Conservation (phyloP, 2,888 invertebrate species). For the Ptychoptera albimana region DNA sequence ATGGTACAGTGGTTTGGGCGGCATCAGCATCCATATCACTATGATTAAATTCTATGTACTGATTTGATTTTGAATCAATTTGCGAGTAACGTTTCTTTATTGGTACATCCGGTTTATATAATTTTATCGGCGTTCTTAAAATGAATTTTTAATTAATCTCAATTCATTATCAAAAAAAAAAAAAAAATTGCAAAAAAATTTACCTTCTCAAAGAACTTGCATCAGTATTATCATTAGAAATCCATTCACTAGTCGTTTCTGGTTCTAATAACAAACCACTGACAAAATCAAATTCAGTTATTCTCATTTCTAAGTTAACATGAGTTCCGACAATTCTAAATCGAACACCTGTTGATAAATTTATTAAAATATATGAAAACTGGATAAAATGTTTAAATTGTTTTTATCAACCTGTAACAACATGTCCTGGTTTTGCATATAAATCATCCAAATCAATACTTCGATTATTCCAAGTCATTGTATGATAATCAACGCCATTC, state of each 20-base stretch:
- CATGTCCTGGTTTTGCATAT: constrained; percentile 40
- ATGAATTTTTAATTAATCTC: too few species aligned
- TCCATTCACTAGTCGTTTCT: constrained; percentile 42
- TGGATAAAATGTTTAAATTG: too few species aligned
- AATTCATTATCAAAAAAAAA: too few species aligned
- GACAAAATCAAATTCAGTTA: constrained; percentile 64
- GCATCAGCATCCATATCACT: constrained; percentile 57
- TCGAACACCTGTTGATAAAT: constrained; percentile 44
- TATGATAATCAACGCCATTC: constrained; percentile 58
- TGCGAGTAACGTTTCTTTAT: constrained; percentile 34
- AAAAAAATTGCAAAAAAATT: not conserved
- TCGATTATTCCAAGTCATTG: constrained; percentile 55
- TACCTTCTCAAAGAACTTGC: too few species aligned
- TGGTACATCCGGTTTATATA: constrained; percentile 49
- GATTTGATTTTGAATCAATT: constrained; percentile 46
- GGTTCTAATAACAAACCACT: constrained; percentile 49
- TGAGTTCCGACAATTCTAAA: constrained; percentile 67
- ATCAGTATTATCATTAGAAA: constrained; percentile 59
- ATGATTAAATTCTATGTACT: constrained; percentile 52
- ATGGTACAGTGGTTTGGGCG: constrained; percentile 70
- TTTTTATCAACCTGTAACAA: constrained; percentile 42
- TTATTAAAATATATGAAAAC: too few species aligned
- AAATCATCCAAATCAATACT: constrained; percentile 71
- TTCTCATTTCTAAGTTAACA: constrained; percentile 65
- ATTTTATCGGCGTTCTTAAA: constrained; percentile 40